Conservation (phyloP, 1,140 invertebrate species). For the Drosophila triauraria region DNA sequence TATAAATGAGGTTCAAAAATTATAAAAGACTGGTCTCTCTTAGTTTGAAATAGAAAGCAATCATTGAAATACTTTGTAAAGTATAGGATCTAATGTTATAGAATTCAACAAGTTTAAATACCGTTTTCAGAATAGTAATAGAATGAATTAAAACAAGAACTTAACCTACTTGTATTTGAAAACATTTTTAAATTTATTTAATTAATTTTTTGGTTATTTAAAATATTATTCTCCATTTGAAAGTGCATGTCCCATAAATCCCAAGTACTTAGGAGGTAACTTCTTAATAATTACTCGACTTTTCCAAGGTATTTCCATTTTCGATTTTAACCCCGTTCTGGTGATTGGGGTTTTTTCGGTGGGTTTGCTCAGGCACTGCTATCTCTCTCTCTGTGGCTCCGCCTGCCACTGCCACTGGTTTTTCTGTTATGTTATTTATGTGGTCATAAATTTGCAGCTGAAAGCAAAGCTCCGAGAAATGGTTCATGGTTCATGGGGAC, state of each 20-base stretch:
- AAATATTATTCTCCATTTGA: not conserved
- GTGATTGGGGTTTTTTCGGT: slow-evolving; percentile 26
- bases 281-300: not conserved
- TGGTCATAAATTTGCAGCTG: slow-evolving; percentile 80
- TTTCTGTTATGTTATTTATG: slow-evolving; percentile 79
- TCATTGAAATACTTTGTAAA: too few species aligned
- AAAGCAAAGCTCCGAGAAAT: slow-evolving; percentile 74
- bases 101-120: too few species aligned
- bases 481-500: slow-evolving; percentile 35
- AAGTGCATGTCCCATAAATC: too few species aligned
- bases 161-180: not conserved
- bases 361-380: slow-evolving; percentile 11
- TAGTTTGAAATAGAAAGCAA: too few species aligned
- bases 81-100: too few species aligned
- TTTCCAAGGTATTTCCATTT: slow-evolving; percentile 26
- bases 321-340: slow-evolving; percentile 7
- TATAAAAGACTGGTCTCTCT: too few species aligned
- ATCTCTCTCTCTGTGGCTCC: slow-evolving; percentile 27
- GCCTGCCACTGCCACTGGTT: slow-evolving; percentile 76
- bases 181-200: too few species aligned
- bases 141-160: not conserved
- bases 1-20: too few species aligned
- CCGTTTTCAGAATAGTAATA: too few species aligned
- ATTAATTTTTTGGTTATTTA: too few species aligned
- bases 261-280: not conserved